Evolutionary conservation across 2,797 vertebrate species (phyloP).

Genomic region (Avahi laniger): DNA sequence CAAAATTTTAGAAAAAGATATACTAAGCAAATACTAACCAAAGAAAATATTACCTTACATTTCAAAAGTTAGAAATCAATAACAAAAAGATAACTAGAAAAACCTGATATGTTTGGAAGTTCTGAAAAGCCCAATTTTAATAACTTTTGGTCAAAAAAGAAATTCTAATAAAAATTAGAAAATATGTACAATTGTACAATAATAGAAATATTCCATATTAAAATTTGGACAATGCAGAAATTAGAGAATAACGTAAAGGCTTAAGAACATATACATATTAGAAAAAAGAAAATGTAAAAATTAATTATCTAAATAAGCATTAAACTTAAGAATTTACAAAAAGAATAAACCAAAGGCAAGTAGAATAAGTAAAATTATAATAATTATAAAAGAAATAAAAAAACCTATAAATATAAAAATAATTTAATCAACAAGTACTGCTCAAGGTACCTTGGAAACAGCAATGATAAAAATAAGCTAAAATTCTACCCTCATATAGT

Average conservation of each 20-base stretch:
- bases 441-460: background rate
- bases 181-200: background rate
- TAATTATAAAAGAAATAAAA: background rate
- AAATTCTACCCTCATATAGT: background rate
- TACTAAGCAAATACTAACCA: background rate
- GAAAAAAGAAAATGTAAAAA: background rate
- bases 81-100: slow-evolving; percentile 1
- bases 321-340: slow-evolving; percentile 1
- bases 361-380: background rate
- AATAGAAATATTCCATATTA: background rate
- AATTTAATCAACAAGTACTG: background rate
- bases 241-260: background rate
- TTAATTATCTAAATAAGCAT: background rate
- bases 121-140: background rate
- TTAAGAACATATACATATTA: background rate
- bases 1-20: background rate
- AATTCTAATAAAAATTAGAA: background rate
- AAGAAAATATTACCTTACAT: background rate
- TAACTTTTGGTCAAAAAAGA: background rate
- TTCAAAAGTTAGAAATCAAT: background rate
- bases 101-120: background rate
- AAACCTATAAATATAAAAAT: background rate
- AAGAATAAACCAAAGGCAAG: background rate
- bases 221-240: background rate
- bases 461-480: background rate